Percentiles rank a stretch among this genome's conserved stretches.
Evolutionary conservation across 2,888 invertebrate genomes (phyloP).

Genomic region (Dascillus cervinus): DNA sequence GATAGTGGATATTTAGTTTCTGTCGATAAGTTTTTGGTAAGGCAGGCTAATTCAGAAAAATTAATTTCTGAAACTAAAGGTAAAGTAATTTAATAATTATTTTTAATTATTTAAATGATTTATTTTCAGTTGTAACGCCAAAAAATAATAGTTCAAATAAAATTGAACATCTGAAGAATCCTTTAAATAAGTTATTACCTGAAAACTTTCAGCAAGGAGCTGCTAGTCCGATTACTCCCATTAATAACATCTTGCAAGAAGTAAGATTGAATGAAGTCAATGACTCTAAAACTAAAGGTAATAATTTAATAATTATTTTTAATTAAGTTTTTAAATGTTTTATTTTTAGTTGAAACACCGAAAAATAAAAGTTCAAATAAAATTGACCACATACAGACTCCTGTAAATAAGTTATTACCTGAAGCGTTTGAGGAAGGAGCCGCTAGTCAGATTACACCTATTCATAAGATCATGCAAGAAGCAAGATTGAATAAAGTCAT

Average conservation of each 20-base stretch:
- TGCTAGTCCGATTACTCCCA: background rate
- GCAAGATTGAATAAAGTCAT: slow-evolving; percentile 28
- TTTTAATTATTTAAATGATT: background rate
- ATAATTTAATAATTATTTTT: background rate
- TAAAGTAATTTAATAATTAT: background rate
- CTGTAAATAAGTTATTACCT: background rate
- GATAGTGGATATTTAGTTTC: slow-evolving; percentile 53
- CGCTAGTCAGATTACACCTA: slow-evolving; percentile 34
- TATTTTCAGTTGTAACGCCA: no score
- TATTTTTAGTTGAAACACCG: no score
- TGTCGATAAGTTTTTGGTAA: no score
- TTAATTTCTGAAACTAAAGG: background rate
- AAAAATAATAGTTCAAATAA: background rate
- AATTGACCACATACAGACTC: background rate
- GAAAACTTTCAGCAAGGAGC: background rate
- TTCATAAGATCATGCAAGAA: slow-evolving; percentile 35
- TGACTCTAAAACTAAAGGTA: slow-evolving; percentile 1
- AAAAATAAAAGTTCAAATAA: background rate
- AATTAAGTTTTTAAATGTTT: background rate
- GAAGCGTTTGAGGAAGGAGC: background rate
- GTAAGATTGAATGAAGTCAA: background rate
- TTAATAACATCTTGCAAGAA: background rate
- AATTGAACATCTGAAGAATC: background rate
- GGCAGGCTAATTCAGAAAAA: no score
- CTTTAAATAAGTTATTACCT: background rate